Percentiles rank a stretch among this genome's conserved stretches.
Evolutionary conservation across 2,888 invertebrate species (phyloP).

Genomic region (Leucania comma): DNA sequence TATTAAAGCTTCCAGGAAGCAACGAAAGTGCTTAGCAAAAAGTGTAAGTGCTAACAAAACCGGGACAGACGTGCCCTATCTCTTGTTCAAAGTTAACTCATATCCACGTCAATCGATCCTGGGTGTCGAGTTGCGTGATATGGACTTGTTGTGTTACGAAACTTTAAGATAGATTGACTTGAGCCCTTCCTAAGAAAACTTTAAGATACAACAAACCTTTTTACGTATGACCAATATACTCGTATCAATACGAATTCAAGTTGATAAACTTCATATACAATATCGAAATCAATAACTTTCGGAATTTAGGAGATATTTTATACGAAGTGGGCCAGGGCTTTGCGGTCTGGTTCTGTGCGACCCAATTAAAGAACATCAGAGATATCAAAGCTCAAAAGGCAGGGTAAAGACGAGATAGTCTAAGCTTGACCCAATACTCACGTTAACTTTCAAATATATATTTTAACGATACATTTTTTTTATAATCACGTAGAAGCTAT

Average conservation of each 20-base stretch:
- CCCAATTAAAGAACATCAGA: slow-evolving; percentile 22
- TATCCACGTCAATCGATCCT: slow-evolving; percentile 29
- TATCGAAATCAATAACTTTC: slow-evolving; percentile 12
- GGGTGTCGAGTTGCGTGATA: slow-evolving; percentile 34
- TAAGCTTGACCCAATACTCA: not conserved
- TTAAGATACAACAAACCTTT: not conserved
- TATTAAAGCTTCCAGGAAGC: slow-evolving; percentile 26
- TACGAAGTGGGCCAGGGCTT: not conserved
- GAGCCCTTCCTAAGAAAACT: not conserved
- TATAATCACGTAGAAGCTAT: not conserved
- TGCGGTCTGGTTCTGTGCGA: not conserved
- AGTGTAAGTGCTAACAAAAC: slow-evolving; percentile 27
- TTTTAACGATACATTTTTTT: not conserved
- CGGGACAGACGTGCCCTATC: slow-evolving; percentile 10
- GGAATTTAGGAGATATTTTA: slow-evolving; percentile 1
- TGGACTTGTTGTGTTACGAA: slow-evolving; percentile 23
- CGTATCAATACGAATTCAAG: not conserved
- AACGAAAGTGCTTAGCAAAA: slow-evolving; percentile 41
- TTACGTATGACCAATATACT: not conserved
- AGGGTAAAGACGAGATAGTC: not conserved
- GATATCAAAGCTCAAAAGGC: not conserved
- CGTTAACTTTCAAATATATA: not conserved
- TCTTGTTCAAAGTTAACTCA: slow-evolving; percentile 27
- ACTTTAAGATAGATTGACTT: slow-evolving; percentile 26
- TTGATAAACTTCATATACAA: not conserved